These are phyloP conservation scores for Notodonta dromedarius DNA, from an alignment of 2,888 invertebrate species.

Conservation along the genomic window DNA sequence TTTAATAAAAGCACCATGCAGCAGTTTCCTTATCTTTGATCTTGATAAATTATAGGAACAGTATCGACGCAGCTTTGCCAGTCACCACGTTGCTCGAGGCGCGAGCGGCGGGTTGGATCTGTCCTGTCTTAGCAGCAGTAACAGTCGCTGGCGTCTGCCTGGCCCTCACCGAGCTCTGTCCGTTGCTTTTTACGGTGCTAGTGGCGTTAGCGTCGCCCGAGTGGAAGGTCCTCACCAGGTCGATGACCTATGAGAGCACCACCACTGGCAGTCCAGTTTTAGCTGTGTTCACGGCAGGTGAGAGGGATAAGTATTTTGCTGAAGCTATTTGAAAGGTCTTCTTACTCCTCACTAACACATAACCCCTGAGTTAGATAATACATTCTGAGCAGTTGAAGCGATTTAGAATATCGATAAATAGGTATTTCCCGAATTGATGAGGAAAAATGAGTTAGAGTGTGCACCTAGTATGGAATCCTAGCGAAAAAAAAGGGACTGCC, in stretches of 20 bases:
- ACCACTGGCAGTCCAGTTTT: conserved; percentile 86
- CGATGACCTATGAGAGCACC: conserved; percentile 84
- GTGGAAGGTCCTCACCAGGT: conserved; percentile 85
- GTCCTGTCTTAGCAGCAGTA: conserved; percentile 83
- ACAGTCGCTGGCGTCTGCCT: conserved; percentile 85
- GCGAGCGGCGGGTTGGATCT: conserved; percentile 84
- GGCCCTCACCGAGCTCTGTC: conserved; percentile 86
- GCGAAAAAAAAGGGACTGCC: no score
- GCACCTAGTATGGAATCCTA: no score
- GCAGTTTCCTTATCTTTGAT: neutral
- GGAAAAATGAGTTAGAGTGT: no score
- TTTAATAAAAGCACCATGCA: no score
- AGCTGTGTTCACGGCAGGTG: conserved; percentile 86
- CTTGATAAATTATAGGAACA: conserved; percentile 66
- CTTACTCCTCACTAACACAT: neutral
- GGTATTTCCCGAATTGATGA: no score
- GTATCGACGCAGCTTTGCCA: conserved; percentile 84
- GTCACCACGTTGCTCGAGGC: conserved; percentile 85
- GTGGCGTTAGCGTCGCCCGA: conserved; percentile 85
- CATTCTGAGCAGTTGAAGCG: no score
- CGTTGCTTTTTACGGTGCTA: conserved; percentile 81
- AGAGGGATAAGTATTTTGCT: conserved; percentile 13
- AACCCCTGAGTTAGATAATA: no score
- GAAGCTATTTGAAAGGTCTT: neutral
- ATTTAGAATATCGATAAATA: no score